Base-by-base conservation (phyloP, 2,113 vertebrate species). In the Burhinus bistriatus region DNA sequence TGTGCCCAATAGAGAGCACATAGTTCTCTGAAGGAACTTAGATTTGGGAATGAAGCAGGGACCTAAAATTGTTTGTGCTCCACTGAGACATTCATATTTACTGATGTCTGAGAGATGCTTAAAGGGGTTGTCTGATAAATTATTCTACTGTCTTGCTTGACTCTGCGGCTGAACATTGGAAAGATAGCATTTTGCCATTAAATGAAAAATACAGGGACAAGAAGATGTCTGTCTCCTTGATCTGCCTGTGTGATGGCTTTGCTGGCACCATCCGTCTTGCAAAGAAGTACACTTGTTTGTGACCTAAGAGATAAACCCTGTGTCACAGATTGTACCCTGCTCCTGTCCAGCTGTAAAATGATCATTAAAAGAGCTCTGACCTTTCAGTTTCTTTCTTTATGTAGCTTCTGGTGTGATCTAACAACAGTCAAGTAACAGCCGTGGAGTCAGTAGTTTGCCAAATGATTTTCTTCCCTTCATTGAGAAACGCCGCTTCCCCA, bases 321-420 rank as follows among this genome's bases (percentile, higher is more conserved):
- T 85, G 94, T 91, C 62, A 81, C 5, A n/a, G 79, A 79, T 61
- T 23, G 15, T 59, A 78, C 79, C n/a, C 62, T 90, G 73, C 79
- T 96, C 49, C 89, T 76, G 59, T 47, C 84, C 77, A 87, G 77
- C 72, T 92, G 64, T 95, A 83, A 86, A 92, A 79, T 0, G 5
- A 83, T 96, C 89, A 75, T 93, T 96, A 93, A 87, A 92, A 82
- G 85, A 90, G 80, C 62, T 88, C 84, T 78, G 52, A 86, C 85
- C 57, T 84, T 96, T 88, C 36, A 1, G 6, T 90, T 95, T 83
- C 71, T 65, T 77, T 87, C 69, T 79, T 87, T 81, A 47, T 49
- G 47, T 65, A 29, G 42, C 85, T 91, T 87, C 64, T 92, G 79
- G 18, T 78, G n/a, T 85, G 59, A 54, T 82, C 64, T 92, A 91